phyloP scores from a whole-genome alignment of 2,797 vertebrate genomes.

The Myiotriccus ornatus region DNA sequence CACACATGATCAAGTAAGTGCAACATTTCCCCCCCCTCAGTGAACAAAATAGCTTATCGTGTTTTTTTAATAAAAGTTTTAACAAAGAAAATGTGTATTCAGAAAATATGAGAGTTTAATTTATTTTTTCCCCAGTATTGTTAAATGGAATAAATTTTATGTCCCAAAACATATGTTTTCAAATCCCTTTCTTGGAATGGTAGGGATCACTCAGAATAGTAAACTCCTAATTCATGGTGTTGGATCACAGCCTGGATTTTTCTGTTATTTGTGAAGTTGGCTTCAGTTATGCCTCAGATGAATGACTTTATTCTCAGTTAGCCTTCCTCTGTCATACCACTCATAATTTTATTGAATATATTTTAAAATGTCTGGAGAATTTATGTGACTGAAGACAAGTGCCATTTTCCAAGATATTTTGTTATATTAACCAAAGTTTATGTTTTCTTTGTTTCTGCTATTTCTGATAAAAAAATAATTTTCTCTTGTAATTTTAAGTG shows the following conservation, averaged over 20 bases:
- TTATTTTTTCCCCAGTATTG: background rate
- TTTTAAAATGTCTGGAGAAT: background rate
- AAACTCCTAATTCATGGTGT: background rate
- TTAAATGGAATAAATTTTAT: background rate
- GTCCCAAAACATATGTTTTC: background rate
- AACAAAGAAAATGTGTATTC: background rate
- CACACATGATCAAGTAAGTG: slow-evolving; percentile 98
- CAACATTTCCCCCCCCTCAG: background rate
- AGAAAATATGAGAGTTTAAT: background rate
- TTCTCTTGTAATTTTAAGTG: background rate
- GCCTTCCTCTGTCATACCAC: background rate
- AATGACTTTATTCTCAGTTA: background rate
- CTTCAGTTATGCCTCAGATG: background rate
- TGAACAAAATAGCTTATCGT: background rate
- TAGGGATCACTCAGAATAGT: background rate
- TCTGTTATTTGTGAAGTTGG: background rate
- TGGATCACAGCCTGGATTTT: background rate
- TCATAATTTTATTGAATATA: background rate
- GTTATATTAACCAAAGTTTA: background rate
- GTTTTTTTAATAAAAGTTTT: background rate
- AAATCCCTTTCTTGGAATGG: background rate
- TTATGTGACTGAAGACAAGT: background rate
- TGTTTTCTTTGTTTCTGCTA: background rate
- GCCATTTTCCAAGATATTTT: background rate
- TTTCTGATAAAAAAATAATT: background rate